phyloP scores from a whole-genome alignment of 2,113 vertebrate species.

The Cervus canadensis region DNA sequence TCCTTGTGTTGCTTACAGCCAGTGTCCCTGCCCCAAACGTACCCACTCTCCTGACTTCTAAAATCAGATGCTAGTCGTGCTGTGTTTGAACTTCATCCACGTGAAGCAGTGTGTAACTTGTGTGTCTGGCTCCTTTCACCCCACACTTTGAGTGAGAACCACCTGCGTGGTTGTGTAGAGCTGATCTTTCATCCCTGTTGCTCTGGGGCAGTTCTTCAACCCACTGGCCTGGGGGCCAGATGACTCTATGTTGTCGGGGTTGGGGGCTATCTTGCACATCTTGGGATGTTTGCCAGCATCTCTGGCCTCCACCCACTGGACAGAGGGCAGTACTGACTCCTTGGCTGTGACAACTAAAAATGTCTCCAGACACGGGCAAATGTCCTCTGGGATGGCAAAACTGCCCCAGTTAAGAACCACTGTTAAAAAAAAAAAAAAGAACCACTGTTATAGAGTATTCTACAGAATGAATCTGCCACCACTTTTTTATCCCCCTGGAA shows the following conservation, averaged over 20 bases:
- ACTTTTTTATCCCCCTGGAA: no score
- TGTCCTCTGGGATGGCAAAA: background rate
- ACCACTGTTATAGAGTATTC: fast-evolving
- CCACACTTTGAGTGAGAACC: fast-evolving
- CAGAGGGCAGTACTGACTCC: background rate
- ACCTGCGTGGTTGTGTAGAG: fast-evolving
- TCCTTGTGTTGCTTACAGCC: background rate
- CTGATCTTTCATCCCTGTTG: fast-evolving
- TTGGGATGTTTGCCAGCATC: background rate
- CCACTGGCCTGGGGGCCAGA: background rate
- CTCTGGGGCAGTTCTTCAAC: background rate
- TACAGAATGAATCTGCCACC: background rate
- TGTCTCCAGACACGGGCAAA: fast-evolving
- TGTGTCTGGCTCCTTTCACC: background rate
- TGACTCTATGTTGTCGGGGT: background rate
- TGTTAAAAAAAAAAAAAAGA: background rate
- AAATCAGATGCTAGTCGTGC: background rate
- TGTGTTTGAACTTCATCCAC: fast-evolving
- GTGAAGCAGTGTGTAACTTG: fast-evolving
- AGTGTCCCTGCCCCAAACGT: background rate
- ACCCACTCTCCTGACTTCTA: background rate
- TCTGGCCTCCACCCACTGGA: background rate
- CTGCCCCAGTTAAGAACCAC: fast-evolving
- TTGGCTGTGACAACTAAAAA: no score
- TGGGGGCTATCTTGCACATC: fast-evolving